Evolutionary conservation across 2,888 invertebrate genomes (phyloP).

Genomic region (Eulithis testata): DNA sequence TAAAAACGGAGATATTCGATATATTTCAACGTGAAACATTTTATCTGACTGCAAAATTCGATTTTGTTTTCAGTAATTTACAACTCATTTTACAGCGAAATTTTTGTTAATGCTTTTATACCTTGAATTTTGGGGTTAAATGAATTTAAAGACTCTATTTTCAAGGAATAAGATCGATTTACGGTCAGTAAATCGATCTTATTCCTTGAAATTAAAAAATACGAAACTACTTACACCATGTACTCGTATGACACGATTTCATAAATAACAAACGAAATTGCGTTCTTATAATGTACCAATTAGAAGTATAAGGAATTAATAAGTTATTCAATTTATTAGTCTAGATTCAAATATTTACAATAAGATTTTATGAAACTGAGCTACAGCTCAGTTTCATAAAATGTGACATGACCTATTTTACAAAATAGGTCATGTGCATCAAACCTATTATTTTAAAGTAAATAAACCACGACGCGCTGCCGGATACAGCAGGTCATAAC

Average conservation of each 20-base stretch:
- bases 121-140: background rate
- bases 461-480: constrained; percentile 19
- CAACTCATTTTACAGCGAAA: constrained; percentile 15
- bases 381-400: too few relatives aligned
- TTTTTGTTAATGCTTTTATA: constrained; percentile 6
- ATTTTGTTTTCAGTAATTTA: constrained; percentile 21
- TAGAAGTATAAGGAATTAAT: too few relatives aligned
- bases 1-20: constrained; percentile 51
- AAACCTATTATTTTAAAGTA: constrained; percentile 9
- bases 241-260: too few relatives aligned
- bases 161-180: too few relatives aligned
- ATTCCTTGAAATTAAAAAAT: too few relatives aligned
- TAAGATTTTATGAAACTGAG: background rate
- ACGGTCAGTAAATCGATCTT: too few relatives aligned
- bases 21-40: constrained; percentile 50
- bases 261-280: too few relatives aligned
- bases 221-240: too few relatives aligned
- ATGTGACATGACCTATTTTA: too few relatives aligned
- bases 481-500: constrained; percentile 19
- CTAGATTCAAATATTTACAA: background rate
- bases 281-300: too few relatives aligned
- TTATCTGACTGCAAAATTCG: constrained; percentile 42
- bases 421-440: constrained; percentile 2
- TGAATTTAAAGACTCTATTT: too few relatives aligned
- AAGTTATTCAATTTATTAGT: too few relatives aligned